Conservation (phyloP, 2,888 invertebrate genomes). For the Belgica antarctica region DNA sequence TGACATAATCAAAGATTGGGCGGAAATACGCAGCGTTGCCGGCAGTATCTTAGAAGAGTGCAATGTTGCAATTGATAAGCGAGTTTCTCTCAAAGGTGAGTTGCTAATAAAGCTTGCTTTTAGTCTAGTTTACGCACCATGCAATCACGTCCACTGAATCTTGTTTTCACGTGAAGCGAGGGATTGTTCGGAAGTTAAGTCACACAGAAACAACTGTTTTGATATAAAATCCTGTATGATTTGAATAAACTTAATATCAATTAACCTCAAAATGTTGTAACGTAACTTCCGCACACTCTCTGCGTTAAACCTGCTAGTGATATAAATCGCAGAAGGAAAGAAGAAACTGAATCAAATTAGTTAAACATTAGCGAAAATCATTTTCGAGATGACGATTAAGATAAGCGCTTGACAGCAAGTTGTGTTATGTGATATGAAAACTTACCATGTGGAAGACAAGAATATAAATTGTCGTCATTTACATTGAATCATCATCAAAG, state of each 20-base stretch:
- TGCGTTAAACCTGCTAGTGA: constrained; percentile 10
- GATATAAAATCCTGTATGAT: too few relatives aligned
- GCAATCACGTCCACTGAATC: background rate
- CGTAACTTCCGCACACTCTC: too few relatives aligned
- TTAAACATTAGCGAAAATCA: constrained; percentile 24
- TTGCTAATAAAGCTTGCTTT: background rate
- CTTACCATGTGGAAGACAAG: background rate
- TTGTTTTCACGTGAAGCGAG: too few relatives aligned
- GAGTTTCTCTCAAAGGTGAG: constrained; percentile 74
- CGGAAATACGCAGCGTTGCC: constrained; percentile 73
- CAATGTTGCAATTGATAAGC: constrained; percentile 57
- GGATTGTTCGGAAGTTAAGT: too few relatives aligned
- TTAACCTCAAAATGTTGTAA: too few relatives aligned
- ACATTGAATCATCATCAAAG: constrained; percentile 28
- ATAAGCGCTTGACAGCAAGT: background rate
- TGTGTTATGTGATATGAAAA: background rate
- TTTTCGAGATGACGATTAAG: constrained; percentile 19
- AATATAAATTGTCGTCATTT: constrained; percentile 30
- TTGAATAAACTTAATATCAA: too few relatives aligned
- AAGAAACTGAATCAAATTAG: background rate
- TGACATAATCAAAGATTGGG: constrained; percentile 81
- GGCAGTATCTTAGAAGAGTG: constrained; percentile 67
- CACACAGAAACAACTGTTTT: too few relatives aligned
- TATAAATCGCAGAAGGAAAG: background rate
- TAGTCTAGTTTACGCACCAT: background rate